Conservation (phyloP, 1,140 invertebrate genomes). For the Trigoniulus corallinus region DNA sequence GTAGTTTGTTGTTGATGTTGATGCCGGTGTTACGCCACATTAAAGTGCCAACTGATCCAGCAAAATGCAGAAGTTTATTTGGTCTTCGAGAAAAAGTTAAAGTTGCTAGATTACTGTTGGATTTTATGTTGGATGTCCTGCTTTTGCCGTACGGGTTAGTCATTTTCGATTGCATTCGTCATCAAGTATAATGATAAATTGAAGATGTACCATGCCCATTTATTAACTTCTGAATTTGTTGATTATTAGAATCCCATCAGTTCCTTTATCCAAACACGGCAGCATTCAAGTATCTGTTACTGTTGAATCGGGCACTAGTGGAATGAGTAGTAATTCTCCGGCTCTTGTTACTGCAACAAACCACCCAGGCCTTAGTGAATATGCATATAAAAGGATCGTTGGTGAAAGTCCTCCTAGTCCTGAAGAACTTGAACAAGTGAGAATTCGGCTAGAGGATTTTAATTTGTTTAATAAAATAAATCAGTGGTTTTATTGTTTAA, state of each 20-base stretch:
- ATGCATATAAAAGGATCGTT: conserved; percentile 59
- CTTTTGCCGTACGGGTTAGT: conserved; percentile 64
- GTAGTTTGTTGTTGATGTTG: conserved; percentile 56
- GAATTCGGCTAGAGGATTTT: background rate
- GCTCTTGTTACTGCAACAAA: conserved; percentile 20
- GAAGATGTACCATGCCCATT: no score
- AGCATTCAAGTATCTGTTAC: background rate
- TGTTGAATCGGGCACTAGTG: background rate
- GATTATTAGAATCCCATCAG: no score
- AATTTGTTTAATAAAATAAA: background rate
- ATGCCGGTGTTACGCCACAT: conserved; percentile 59
- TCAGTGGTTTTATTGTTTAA: background rate
- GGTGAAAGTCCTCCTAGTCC: conserved; percentile 53
- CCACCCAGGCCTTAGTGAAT: conserved; percentile 61
- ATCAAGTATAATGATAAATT: no score
- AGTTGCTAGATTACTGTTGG: conserved; percentile 47
- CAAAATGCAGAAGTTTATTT: conserved; percentile 40
- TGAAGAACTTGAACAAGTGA: conserved; percentile 63
- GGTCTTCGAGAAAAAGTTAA: conserved; percentile 44
- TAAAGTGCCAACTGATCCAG: conserved; percentile 43
- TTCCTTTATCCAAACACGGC: no score
- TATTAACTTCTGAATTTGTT: no score
- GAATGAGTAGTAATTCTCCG: conserved; percentile 3
- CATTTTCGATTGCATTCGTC: no score
- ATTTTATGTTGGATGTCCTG: conserved; percentile 63